A percentile compares a stretch with the other conserved stretches of the same genome.
phyloP scores from a whole-genome alignment of 2,113 vertebrate species.

The Orcinus orca region DNA sequence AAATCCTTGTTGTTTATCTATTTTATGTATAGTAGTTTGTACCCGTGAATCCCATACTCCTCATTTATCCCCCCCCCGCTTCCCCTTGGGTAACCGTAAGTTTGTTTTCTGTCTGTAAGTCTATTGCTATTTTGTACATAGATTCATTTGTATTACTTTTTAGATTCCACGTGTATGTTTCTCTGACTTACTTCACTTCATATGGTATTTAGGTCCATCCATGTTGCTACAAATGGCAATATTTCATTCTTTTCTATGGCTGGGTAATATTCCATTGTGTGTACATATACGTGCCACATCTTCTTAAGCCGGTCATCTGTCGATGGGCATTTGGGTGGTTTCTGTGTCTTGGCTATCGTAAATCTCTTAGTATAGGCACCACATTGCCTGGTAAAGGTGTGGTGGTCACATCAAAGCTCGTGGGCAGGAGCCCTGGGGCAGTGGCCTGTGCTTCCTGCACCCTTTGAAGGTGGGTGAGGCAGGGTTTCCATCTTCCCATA shows the following conservation, averaged over 20 bases:
- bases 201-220: not conserved
- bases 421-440: rapidly evolving
- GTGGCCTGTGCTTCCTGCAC: rapidly evolving
- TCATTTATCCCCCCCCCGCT: not conserved
- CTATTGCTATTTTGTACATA: not conserved
- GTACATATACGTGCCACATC: not conserved
- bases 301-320: not conserved
- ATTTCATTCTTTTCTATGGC: not conserved
- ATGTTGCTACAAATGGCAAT: not conserved
- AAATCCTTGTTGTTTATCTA: not conserved
- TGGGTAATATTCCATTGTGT: not conserved
- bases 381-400: rapidly evolving
- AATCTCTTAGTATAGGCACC: too few relatives aligned
- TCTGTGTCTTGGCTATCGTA: not conserved
- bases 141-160: not conserved
- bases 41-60: not conserved
- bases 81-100: not conserved
- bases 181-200: not conserved
- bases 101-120: not conserved
- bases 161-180: not conserved
- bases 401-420: too few relatives aligned
- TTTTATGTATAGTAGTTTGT: not conserved
- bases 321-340: not conserved
- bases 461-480: rapidly evolving
- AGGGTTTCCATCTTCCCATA: rapidly evolving